Base-by-base conservation (phyloP, 92 coral and sea anemone species). In the Epizoanthus ramosus region DNA sequence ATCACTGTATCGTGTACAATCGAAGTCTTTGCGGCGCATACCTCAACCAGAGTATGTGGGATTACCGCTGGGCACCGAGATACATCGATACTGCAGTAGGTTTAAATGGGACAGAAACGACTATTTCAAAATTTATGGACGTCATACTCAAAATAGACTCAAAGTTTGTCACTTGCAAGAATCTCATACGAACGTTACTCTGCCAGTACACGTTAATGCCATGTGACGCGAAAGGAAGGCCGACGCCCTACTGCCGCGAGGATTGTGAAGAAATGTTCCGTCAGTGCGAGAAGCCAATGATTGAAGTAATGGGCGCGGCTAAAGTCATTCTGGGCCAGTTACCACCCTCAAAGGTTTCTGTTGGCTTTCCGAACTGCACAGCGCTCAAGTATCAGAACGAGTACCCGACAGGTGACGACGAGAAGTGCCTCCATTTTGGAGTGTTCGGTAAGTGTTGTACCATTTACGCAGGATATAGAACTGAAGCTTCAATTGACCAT, bases 131-230 rank as follows among this genome's bases (percentile, higher is more conserved):
- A 61, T 95, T 93, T 56, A 89, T 93, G 80, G 17, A 75, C 0
- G 75, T 83, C 33, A 52, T 92, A 21, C 57, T 57, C 0, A 39
- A 79, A 17, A 73, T 86, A 3, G 80, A 77, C 17, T 1, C 33
- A 45, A 12, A 24, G 17, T 50, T n/a, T 10, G 61, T n/a, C 4
- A 28, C 54, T 3, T 95, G 98, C 57, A 85, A 89, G 61, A 43
- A 60, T 2, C 83, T 87, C 3, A 87, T 96, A 53, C 70, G 85
- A 57, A 77, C 81, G 6, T 45, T 96, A 3, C 74, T 92, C 35
- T 96, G 99, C 59, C 92, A 92, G 56, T 94, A 90, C 73, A 68
- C 92, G 3, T 81, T 96, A 10, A 84, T 93, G 3, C 94, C 94
- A 1, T 96, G 99, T 69, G 80, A 85, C 33, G 73, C 21, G 5